Conservation (phyloP, 2,113 vertebrate genomes). For the Eclectus roratus region DNA sequence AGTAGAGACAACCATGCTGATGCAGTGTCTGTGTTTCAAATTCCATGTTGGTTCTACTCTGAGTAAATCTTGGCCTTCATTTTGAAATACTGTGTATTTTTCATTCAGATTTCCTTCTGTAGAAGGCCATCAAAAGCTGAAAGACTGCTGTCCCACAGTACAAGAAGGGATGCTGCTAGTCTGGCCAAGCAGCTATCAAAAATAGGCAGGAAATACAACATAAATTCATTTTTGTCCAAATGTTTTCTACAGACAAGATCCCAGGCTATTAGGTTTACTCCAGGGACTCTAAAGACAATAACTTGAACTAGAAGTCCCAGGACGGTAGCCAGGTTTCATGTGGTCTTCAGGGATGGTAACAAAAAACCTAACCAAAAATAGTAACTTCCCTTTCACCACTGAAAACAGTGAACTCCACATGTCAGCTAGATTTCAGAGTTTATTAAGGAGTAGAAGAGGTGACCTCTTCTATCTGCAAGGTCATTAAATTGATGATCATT, state of each 20-base stretch:
- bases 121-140: neutral
- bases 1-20: neutral
- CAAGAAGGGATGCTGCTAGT: neutral
- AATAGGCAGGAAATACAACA: constrained; percentile 29
- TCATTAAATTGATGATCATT: constrained; percentile 25
- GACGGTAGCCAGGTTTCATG: constrained; percentile 58
- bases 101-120: neutral
- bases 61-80: neutral
- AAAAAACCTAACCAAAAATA: constrained; percentile 18
- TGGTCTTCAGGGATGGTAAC: constrained; percentile 22
- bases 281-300: constrained; percentile 26
- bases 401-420: neutral
- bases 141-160: constrained; percentile 1
- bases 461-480: constrained; percentile 2
- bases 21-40: neutral
- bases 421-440: neutral
- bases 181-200: constrained; percentile 31
- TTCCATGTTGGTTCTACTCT: neutral
- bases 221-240: constrained; percentile 42
- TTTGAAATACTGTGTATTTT: constrained; percentile 1
- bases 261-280: constrained; percentile 48
- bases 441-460: neutral
- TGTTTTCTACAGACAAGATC: constrained; percentile 40
- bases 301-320: constrained; percentile 42
- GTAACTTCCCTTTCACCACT: neutral